Evolutionary conservation across 2,113 vertebrate genomes (phyloP), one percentile per base, ranked within the genome.

Genomic region (Picathartes gymnocephalus): DNA sequence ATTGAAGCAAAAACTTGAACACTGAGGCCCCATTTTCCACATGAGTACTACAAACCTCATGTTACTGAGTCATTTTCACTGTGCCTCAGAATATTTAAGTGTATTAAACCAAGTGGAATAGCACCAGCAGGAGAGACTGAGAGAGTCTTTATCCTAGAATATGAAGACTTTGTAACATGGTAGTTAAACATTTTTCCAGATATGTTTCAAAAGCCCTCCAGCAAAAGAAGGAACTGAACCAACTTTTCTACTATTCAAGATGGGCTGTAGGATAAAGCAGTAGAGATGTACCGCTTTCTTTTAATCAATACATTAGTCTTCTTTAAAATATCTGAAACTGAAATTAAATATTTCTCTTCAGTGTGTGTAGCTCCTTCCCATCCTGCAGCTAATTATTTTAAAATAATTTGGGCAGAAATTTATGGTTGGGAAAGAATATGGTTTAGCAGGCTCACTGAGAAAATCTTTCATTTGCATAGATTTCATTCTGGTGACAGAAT

Each of bases 61-160:
- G 54, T 80, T 92, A 70, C 6, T 80, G 85, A 76, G 42, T 77
- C 4, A 76, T 93, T 82, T 96, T 90, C 58, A 33, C 37, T 35
- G 27, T 72, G 71, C 51, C 39, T 90, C 30, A 40, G 91, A 86
- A 88, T 88, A 86, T 81, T 73, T 86, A 62, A 81, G 30, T 74
- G 13, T 71, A 88, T 88, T 95, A 81, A 92, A 62, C 39, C 39
- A 84, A 74, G 71, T 81, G 33, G 30, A 95, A 88, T 83, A 81
- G 69, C 57, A 92, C 60, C 69, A 81, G 77, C 24, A 95, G 76
- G 76, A 96, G 51, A 92, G 60, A 91, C 70, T 71, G 77, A 96
- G 57, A 42, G 13, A 64, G 39, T 60, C 50, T 96, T 83, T 94
- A 74, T 81, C 35, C 60, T 56, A 71, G 69, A 86, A 66, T 77